These are phyloP conservation scores for Mionectes olivaceus DNA, from an alignment of 2,797 vertebrate species.

Conservation along the genomic window DNA sequence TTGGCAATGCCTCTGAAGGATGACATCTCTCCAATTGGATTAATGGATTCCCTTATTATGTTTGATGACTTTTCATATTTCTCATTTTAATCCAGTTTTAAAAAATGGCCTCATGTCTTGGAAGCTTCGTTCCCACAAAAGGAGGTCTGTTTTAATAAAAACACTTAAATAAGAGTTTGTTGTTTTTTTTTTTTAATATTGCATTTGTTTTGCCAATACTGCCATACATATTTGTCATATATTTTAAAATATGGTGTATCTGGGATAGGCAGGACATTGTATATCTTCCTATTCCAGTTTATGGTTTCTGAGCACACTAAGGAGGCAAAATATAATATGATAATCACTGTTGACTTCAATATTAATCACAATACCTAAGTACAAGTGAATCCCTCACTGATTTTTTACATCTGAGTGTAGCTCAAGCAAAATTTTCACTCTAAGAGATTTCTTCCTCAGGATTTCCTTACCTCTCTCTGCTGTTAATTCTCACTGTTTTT, in stretches of 20 bases:
- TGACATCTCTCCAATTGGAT: background rate
- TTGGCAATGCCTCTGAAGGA: background rate
- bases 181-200: background rate
- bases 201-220: background rate
- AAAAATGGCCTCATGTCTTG: background rate
- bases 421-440: background rate
- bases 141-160: background rate
- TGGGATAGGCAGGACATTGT: background rate
- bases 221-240: background rate
- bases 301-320: background rate
- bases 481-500: background rate
- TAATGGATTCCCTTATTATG: constrained; percentile 17
- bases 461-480: background rate
- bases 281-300: background rate
- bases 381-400: background rate
- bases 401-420: background rate
- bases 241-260: background rate
- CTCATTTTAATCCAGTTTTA: background rate
- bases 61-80: constrained; percentile 11
- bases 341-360: background rate
- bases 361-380: background rate
- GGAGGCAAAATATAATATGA: background rate
- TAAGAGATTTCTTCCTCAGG: background rate
- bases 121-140: background rate
- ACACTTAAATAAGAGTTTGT: background rate